Percentiles rank a stretch among this genome's conserved stretches.
phyloP scores from a whole-genome alignment of 2,113 vertebrate species.

The Oreochromis spilurus region DNA sequence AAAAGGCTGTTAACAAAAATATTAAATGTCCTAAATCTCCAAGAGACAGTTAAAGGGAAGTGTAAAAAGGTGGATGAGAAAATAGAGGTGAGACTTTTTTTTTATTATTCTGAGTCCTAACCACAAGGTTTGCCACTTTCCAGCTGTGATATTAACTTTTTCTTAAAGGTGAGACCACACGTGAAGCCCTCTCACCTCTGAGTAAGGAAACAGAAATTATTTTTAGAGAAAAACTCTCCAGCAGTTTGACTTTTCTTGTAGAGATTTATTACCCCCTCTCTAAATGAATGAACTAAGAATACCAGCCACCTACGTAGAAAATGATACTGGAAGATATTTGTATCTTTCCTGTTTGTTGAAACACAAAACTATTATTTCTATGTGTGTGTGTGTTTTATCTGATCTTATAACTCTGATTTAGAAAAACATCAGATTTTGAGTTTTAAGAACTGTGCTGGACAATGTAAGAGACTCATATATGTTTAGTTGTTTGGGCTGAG shows the following conservation, averaged over 20 bases:
- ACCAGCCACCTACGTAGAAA: slow-evolving; percentile 73
- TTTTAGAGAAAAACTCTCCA: slow-evolving; percentile 65
- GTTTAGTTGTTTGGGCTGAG: neutral
- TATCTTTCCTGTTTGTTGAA: slow-evolving; percentile 20
- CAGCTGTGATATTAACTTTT: slow-evolving; percentile 73
- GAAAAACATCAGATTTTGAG: neutral
- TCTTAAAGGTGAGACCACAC: slow-evolving; percentile 75
- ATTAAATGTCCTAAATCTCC: neutral
- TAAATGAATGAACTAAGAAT: slow-evolving; percentile 54
- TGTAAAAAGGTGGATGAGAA: neutral
- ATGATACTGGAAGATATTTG: slow-evolving; percentile 46
- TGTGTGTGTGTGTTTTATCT: neutral
- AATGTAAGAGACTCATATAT: neutral
- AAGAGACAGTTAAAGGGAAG: neutral
- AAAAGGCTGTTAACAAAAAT: neutral
- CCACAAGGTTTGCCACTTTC: slow-evolving; percentile 45
- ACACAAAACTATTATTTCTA: neutral
- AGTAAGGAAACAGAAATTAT: slow-evolving; percentile 60
- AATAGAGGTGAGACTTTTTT: slow-evolving; percentile 8
- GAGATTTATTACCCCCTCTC: slow-evolving; percentile 68
- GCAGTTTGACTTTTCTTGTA: slow-evolving; percentile 42
- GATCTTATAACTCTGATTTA: neutral
- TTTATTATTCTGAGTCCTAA: slow-evolving; percentile 17
- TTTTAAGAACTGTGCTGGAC: neutral
- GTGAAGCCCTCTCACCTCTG: slow-evolving; percentile 66